Base-by-base conservation (phyloP, 2,888 invertebrate genomes). In the Tolmerus cingulatus region DNA sequence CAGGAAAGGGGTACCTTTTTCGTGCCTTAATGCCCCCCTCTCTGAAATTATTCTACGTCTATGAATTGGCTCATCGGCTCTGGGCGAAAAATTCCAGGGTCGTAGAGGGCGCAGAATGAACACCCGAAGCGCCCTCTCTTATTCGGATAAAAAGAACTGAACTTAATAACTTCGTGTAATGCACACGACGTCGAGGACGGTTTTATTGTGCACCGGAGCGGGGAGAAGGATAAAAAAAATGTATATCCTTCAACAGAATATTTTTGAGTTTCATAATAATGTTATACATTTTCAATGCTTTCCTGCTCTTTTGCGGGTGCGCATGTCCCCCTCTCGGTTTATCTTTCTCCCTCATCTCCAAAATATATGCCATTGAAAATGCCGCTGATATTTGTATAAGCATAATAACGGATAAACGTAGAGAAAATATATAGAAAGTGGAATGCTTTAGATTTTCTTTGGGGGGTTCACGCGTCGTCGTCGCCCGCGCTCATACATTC, bases 331-430 rank as follows among this genome's bases (percentile, higher is more conserved):
- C 30, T 27, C 76, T 30, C 19, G 76, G 12, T 76, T 19, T 76
- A 81, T 81, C 81, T 81, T 55, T 81, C 81, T 81, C 81, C 30
- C 51, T 81, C 51, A 55, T 55, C 34, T 81, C 81, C 51, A 81
- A 81, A 81, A 76, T 78, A 51, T 51, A 81, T 81, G 81, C 81
- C 81, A 81, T 81, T 81, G 81, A 81, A 46, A 81, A 81, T 43
- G 51, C 30, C 55, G 16, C 51, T 81, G 81, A 81, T 51, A 81
- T 46, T 81, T 81, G 81, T 81, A 34, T 55, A 76, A 76, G 37
- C 76, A 76, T 76, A 37, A 76, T 76, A 76, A 76, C 76, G 76
- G 2, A 12, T 9, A 37, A 76, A 34, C 51, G 51, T 51, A 51
- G n/a, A 51, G n/a, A 51, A 14, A 14, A 46, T 46, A 46, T 76